These are phyloP conservation scores for Oreohelix idahoensis DNA, from an alignment of 1,140 invertebrate genomes.

Conservation along the genomic window DNA sequence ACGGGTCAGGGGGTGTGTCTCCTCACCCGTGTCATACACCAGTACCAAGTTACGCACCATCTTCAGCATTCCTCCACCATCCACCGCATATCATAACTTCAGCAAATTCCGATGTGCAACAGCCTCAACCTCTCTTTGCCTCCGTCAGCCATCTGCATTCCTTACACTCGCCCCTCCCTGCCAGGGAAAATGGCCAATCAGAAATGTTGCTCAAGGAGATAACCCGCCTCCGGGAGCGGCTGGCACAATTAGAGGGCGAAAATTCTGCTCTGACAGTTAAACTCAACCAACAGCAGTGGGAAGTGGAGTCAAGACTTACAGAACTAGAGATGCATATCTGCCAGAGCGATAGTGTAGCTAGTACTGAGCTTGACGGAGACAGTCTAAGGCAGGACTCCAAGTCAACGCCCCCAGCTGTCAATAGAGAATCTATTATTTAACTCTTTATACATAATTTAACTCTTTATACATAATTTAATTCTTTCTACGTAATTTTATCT, in stretches of 20 bases:
- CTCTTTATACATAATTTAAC: not conserved
- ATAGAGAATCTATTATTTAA: slow-evolving; percentile 70
- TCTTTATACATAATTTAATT: not conserved
- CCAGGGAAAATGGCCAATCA: slow-evolving; percentile 28
- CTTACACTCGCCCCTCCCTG: slow-evolving; percentile 38
- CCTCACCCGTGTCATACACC: not conserved
- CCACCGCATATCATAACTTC: slow-evolving; percentile 17
- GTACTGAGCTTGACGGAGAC: slow-evolving; percentile 61
- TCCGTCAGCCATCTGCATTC: slow-evolving; percentile 31
- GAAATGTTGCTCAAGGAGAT: slow-evolving; percentile 51
- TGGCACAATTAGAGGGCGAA: slow-evolving; percentile 91
- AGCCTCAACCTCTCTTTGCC: not conserved
- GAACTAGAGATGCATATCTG: slow-evolving; percentile 98
- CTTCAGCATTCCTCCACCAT: slow-evolving; percentile 21
- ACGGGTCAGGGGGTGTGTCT: not conserved
- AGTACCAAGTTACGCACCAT: slow-evolving; percentile 10
- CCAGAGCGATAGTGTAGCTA: slow-evolving; percentile 76
- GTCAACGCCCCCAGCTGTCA: slow-evolving; percentile 50
- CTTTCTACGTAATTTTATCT: not conserved
- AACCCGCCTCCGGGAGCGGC: slow-evolving; percentile 83
- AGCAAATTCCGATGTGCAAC: slow-evolving; percentile 2
- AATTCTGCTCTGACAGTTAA: slow-evolving; percentile 93
- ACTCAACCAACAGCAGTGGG: slow-evolving; percentile 94
- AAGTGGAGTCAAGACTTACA: slow-evolving; percentile 92
- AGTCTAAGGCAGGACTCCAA: slow-evolving; percentile 32